Evolutionary conservation across 2,888 invertebrate species (phyloP).

Genomic region (Carterocephalus palaemon): DNA sequence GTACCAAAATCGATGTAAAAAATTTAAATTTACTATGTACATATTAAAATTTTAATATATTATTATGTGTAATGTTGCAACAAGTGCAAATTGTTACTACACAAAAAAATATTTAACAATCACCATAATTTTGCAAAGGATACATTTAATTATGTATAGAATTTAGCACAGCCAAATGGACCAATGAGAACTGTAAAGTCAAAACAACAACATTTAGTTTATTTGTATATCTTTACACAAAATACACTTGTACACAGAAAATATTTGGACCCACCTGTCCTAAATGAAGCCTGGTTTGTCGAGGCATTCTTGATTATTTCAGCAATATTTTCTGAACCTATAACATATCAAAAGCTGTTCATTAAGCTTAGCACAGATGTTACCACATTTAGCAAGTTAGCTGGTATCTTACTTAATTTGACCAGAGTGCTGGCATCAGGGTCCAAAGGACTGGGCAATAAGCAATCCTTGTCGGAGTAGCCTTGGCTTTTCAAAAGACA

Average conservation of each 20-base stretch:
- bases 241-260: neutral
- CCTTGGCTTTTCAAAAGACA: constrained; percentile 50
- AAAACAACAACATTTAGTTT: constrained; percentile 1
- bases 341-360: constrained; percentile 26
- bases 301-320: constrained; percentile 53
- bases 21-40: too few relatives aligned
- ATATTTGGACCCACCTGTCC: constrained; percentile 48
- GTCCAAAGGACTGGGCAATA: constrained; percentile 56
- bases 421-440: constrained; percentile 44
- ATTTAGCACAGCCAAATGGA: constrained; percentile 19
- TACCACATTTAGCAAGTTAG: neutral
- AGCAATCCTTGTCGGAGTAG: constrained; percentile 43
- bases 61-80: too few relatives aligned
- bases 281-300: constrained; percentile 45
- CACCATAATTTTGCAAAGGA: constrained; percentile 38
- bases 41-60: too few relatives aligned
- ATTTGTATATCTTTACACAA: neutral
- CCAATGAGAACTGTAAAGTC: constrained; percentile 28
- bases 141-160: constrained; percentile 48
- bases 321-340: constrained; percentile 50
- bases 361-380: neutral
- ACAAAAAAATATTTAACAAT: too few relatives aligned
- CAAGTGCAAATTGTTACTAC: too few relatives aligned
- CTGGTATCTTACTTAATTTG: constrained; percentile 50
- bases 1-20: too few relatives aligned